These are phyloP conservation scores for Gambusia holbrooki DNA, from an alignment of 2,113 vertebrate species.

Conservation along the genomic window DNA sequence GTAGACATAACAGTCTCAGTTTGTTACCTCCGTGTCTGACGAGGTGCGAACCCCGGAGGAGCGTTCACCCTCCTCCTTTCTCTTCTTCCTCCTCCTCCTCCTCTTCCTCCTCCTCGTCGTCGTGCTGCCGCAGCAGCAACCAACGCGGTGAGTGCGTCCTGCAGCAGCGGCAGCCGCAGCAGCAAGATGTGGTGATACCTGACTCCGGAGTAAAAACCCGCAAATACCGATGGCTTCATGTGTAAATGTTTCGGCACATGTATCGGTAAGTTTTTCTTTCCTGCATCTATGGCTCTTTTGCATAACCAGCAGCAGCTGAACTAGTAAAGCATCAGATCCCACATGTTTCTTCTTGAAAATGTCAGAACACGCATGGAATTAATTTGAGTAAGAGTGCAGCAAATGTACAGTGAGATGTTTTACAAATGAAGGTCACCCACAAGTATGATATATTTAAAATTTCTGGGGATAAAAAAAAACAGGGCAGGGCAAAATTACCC, in stretches of 20 bases:
- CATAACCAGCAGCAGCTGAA: conserved; percentile 12
- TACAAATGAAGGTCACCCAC: conserved; percentile 63
- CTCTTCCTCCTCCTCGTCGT: conserved; percentile 34
- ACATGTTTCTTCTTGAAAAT: not conserved
- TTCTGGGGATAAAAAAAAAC: not conserved
- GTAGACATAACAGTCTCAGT: conserved; percentile 46
- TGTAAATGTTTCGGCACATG: conserved; percentile 32
- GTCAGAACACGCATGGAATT: not conserved
- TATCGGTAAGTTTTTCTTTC: conserved; percentile 64
- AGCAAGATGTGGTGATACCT: conserved; percentile 9
- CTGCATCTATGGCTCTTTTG: conserved; percentile 1
- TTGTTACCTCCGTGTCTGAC: conserved; percentile 46
- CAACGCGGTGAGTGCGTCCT: conserved; percentile 56
- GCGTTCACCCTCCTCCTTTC: conserved; percentile 34
- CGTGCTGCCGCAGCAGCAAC: conserved; percentile 59
- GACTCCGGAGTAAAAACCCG: conserved; percentile 13
- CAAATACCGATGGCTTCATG: conserved; percentile 40
- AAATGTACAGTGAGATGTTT: conserved; percentile 15
- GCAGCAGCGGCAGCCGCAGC: conserved; percentile 49
- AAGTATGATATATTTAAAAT: conserved; percentile 37
- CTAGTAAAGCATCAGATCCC: conserved; percentile 2
- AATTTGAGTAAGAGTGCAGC: not conserved
- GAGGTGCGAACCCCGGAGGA: conserved; percentile 56
- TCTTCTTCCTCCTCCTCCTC: conserved; percentile 8
- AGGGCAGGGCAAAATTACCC: not conserved